Base-by-base conservation (phyloP, 2,113 vertebrate genomes). In the Channa maculata region DNA sequence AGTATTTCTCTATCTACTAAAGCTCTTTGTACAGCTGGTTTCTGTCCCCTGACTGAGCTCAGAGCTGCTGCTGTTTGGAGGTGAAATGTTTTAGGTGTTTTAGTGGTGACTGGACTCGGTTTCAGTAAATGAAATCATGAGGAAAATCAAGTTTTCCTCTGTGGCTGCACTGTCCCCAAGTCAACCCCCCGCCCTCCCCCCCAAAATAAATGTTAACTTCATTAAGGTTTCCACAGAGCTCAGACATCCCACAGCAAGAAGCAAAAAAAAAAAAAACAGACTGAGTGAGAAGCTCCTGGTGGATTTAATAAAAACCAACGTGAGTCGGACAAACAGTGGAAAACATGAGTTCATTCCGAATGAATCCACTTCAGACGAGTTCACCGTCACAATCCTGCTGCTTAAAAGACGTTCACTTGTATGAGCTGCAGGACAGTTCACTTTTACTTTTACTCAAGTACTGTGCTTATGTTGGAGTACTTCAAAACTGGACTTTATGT, bases 161-260 rank as follows among this genome's bases (percentile, higher is more conserved):
- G 74, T 64, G 54, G 52, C 63, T 1, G 62, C 24, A 7, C 9
- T 13, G 8, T 53, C 71, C 52, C 6, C 13, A 33, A 64, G 51
- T 51, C 37, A 77, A 36, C n/a, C 49, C 14, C 50, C 24, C 24
- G 24, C 24, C 24, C 24, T 24, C 24, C 24, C 24, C 24, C 24
- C 24, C 24, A 24, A 24, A 24, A 67, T 49, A 83, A 75, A 79
- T 80, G 66, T 75, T 76, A 59, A 76, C 77, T 63, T 67, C 67
- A 72, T 80, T 72, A 76, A 7, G 46, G 37, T 63, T 65, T 38
- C 53, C 57, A 71, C 49, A 58, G 12, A 77, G 63, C 14, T 4
- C 5, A 50, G 53, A 61, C 15, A 37, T 68, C 59, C 59, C 64
- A 46, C 3, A 13, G 10, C 44, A 2, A 45, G 44, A 6, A n/a